Evolutionary conservation across 1,140 invertebrate genomes (phyloP).

Genomic region (Caenorhabditis remanei): DNA sequence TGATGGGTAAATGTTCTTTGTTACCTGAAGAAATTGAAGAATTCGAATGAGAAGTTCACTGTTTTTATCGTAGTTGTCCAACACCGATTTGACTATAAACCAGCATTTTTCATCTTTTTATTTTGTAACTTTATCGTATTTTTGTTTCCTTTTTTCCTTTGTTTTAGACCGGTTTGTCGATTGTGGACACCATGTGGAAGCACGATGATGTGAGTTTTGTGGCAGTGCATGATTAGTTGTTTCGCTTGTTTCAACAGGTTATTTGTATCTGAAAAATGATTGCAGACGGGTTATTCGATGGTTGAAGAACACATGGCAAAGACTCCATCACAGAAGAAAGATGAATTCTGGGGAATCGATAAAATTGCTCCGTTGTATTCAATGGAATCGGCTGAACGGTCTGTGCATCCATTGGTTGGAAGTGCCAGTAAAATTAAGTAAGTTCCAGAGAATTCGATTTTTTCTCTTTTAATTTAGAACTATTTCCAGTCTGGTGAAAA

Average conservation of each 20-base stretch:
- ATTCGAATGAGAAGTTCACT: neutral
- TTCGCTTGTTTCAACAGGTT: neutral
- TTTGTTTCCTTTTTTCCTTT: conserved; percentile 36
- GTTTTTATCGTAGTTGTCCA: neutral
- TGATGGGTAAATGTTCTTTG: neutral
- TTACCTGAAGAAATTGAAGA: too few relatives aligned
- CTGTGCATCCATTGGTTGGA: conserved; percentile 73
- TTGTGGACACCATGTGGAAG: conserved; percentile 69
- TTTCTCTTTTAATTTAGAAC: neutral
- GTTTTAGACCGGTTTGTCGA: conserved; percentile 66
- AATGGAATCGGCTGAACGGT: conserved; percentile 72
- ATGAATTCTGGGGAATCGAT: conserved; percentile 73
- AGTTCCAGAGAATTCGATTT: conserved; percentile 37
- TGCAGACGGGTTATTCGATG: conserved; percentile 63
- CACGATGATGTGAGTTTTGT: conserved; percentile 57
- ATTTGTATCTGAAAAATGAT: neutral
- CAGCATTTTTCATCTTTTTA: neutral
- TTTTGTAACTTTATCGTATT: conserved; percentile 23
- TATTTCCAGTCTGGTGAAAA: conserved; percentile 71
- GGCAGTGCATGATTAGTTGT: neutral
- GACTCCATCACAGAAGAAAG: conserved; percentile 67
- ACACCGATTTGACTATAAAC: neutral
- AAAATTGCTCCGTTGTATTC: conserved; percentile 73
- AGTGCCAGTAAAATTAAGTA: conserved; percentile 74
- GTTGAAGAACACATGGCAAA: conserved; percentile 61